Evolutionary conservation across 2,797 vertebrate species (phyloP).

Genomic region (Poeciliopsis infans): DNA sequence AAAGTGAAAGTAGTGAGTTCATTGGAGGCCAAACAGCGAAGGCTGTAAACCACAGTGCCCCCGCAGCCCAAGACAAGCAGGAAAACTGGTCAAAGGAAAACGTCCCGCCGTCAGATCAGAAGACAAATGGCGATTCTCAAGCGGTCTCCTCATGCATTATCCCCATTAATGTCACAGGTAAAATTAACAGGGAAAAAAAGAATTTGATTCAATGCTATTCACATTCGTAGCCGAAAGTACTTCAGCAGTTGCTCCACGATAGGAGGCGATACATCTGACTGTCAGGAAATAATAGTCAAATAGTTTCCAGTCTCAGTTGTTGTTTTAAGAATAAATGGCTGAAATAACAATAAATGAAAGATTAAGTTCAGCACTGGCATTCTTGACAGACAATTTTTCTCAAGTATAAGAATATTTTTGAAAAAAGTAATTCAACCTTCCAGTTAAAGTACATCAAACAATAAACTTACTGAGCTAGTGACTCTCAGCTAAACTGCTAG

Average conservation of each 20-base stretch:
- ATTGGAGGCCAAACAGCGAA: slow-evolving; percentile 88
- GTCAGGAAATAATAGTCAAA: neutral
- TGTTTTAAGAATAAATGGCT: neutral
- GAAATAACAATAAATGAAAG: neutral
- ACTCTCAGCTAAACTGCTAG: neutral
- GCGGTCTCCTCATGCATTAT: slow-evolving; percentile 98
- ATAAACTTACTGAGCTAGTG: neutral
- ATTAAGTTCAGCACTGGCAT: neutral
- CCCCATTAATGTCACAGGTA: slow-evolving; percentile 99
- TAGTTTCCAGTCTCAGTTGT: neutral
- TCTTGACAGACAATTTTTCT: neutral
- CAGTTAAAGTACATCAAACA: neutral
- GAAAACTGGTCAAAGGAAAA: slow-evolving; percentile 97
- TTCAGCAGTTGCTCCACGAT: neutral
- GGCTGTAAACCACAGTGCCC: slow-evolving; percentile 87
- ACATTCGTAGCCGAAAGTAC: neutral
- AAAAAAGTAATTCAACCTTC: neutral
- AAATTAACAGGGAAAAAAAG: slow-evolving; percentile 14
- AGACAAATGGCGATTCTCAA: slow-evolving; percentile 90
- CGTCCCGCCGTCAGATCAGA: slow-evolving; percentile 91
- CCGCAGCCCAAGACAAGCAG: slow-evolving; percentile 94
- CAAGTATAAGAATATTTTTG: neutral
- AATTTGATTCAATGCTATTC: neutral
- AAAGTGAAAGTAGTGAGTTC: slow-evolving; percentile 86
- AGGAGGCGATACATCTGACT: neutral